These are phyloP conservation scores for Philopedon plagiatum DNA, from an alignment of 2,888 invertebrate species.

Conservation along the genomic window DNA sequence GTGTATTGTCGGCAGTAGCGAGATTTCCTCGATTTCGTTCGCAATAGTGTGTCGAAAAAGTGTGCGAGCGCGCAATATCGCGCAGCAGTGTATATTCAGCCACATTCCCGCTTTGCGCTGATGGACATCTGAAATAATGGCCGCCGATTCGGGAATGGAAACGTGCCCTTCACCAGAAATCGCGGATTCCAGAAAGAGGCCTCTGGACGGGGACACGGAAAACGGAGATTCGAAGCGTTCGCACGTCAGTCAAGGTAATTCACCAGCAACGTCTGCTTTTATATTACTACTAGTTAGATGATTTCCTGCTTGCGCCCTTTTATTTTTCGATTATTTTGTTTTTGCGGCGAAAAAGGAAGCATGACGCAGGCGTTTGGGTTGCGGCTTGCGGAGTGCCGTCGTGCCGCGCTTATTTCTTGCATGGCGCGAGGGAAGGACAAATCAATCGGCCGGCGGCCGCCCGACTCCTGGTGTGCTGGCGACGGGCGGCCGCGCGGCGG, in stretches of 20 bases:
- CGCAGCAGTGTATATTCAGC: slow-evolving; percentile 39
- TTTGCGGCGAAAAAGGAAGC: slow-evolving; percentile 19
- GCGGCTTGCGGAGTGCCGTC: slow-evolving; percentile 15
- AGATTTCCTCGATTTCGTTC: slow-evolving; percentile 35
- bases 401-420: slow-evolving; percentile 21
- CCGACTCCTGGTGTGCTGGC: slow-evolving; percentile 41
- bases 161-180: slow-evolving; percentile 95
- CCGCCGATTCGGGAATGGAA: slow-evolving; percentile 94
- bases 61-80: slow-evolving; percentile 41
- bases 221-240: slow-evolving; percentile 92
- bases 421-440: slow-evolving; percentile 35
- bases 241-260: slow-evolving; percentile 91
- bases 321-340: slow-evolving; percentile 27
- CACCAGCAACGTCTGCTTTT: slow-evolving; percentile 25
- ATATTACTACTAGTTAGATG: slow-evolving; percentile 25
- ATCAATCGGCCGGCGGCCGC: slow-evolving; percentile 43
- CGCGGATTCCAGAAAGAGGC: slow-evolving; percentile 91
- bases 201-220: slow-evolving; percentile 88
- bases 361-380: slow-evolving; percentile 26
- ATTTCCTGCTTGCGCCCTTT: slow-evolving; percentile 8
- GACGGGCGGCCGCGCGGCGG: slow-evolving; percentile 45
- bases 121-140: slow-evolving; percentile 71
- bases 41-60: slow-evolving; percentile 22
- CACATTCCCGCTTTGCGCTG: slow-evolving; percentile 48
- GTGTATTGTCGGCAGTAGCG: slow-evolving; percentile 3